Percentiles rank a stretch among this genome's conserved stretches.
Evolutionary conservation across 2,888 invertebrate genomes (phyloP).

Genomic region (Melanchra persicariae): DNA sequence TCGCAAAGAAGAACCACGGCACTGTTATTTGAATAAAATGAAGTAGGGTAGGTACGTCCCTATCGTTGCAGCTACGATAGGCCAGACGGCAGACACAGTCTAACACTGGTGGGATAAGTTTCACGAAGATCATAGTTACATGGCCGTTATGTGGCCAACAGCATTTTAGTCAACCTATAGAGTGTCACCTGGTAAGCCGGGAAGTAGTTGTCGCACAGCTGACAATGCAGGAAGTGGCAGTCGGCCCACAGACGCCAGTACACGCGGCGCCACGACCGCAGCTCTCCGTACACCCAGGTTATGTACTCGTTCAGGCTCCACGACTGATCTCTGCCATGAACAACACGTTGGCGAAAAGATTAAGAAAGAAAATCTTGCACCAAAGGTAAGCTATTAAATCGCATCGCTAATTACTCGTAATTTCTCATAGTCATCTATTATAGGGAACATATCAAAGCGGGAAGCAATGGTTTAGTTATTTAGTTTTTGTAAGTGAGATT

Average conservation of each 20-base stretch:
- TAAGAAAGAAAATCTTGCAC: background rate
- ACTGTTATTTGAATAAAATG: background rate
- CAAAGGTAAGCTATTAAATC: background rate
- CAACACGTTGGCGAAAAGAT: background rate
- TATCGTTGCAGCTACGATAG: background rate
- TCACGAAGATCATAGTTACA: no score
- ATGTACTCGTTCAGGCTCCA: conserved; percentile 97
- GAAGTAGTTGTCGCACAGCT: conserved; percentile 94
- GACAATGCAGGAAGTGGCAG: conserved; percentile 96
- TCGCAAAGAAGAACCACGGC: background rate
- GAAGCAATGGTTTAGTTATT: background rate
- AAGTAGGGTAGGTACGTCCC: background rate
- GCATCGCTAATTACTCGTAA: background rate
- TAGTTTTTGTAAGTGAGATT: no score
- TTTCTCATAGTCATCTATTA: no score
- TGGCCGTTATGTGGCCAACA: no score
- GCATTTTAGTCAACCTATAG: no score
- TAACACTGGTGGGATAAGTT: no score
- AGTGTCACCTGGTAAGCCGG: conserved; percentile 92
- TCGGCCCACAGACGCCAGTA: conserved; percentile 99
- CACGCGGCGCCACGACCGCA: conserved; percentile 97
- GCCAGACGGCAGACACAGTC: no score
- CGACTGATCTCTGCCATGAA: conserved; percentile 91
- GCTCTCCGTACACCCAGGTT: conserved; percentile 93
- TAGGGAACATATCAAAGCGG: background rate